phyloP scores from a whole-genome alignment of 2,113 vertebrate species.

The Arizona elegans region DNA sequence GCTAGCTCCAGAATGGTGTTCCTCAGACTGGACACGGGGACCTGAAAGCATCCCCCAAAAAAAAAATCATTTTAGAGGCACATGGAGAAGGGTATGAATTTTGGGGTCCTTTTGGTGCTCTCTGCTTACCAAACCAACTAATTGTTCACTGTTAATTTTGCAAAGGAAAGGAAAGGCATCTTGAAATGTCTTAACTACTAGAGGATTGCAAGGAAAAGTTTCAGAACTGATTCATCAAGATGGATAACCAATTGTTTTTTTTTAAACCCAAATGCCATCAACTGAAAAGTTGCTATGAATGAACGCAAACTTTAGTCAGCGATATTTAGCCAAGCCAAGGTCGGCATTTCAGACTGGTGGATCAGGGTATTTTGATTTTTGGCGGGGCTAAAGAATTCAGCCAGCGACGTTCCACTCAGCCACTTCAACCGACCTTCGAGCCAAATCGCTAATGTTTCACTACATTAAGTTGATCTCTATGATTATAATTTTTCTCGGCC shows the following conservation, averaged over 20 bases:
- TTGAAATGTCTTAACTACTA: too few relatives aligned
- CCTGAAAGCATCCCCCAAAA: conserved; percentile 46
- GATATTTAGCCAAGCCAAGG: not conserved
- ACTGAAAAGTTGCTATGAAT: not conserved
- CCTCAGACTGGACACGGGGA: conserved; percentile 61
- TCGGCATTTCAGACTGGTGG: not conserved
- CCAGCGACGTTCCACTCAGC: too few relatives aligned
- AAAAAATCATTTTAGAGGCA: not conserved
- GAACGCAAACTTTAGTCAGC: not conserved
- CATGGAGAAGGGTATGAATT: not conserved
- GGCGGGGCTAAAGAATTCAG: too few relatives aligned
- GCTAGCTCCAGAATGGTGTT: conserved; percentile 61
- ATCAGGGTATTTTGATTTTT: not conserved
- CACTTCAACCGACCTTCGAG: not conserved
- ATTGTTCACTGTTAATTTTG: not conserved
- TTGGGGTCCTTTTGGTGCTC: not conserved
- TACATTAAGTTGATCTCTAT: too few relatives aligned
- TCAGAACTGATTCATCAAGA: not conserved
- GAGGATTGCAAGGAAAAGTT: not conserved
- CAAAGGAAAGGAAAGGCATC: not conserved
- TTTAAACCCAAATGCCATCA: not conserved
- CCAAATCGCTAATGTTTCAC: too few relatives aligned
- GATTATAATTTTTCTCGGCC: too few relatives aligned
- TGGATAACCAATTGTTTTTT: not conserved
- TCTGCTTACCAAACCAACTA: too few relatives aligned